Evolutionary conservation across 2,888 invertebrate species (phyloP), one percentile per base, ranked within the genome.

Genomic region (Limnephilus marmoratus): DNA sequence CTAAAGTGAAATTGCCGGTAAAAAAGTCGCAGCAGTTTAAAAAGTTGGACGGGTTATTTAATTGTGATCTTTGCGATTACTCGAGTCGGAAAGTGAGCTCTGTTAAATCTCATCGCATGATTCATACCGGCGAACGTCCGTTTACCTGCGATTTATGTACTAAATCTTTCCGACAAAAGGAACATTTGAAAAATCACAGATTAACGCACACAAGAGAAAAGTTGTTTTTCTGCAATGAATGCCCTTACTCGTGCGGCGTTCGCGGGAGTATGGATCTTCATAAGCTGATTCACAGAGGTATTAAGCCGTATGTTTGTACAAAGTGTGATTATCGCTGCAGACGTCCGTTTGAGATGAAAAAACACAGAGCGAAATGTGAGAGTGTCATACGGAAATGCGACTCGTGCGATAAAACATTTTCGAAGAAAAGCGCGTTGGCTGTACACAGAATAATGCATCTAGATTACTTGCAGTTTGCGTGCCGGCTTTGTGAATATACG

Each of bases 191-290:
- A 24, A 89, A 89, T 80, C 88, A 89, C 15, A 34, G 81, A 81
- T 37, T 89, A 2, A 89, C 88, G 24, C 88, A 89, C 37, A 89
- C 88, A 0, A 68, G 41, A 81, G 88, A 89, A 37, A 89, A 89
- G 41, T n/a, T 89, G 41, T 89, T 89, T 45, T 89, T 89, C 29
- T 89, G 88, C 88, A 80, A 80, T n/a, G 88, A 89, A n/a, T 89
- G 88, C 9, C 80, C 88, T 9, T 89, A 89, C 29, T 89, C 88
- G 3, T 89, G 88, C 29, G 88, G 88, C 37, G 88, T 89, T 3
- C 15, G 88, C 13, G 88, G 88, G 2, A 89, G 88, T 18, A 89
- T 89, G 88, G 88, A 89, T 41, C 34, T 89, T 15, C 88, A 89
- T 34, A 89, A 89, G 13, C 37, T 89, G 11, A 89, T 89, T 29